Percentiles rank a stretch among this genome's conserved stretches.
Conservation (phyloP, 2,888 invertebrate species). For the Tetranychus truncatus region DNA sequence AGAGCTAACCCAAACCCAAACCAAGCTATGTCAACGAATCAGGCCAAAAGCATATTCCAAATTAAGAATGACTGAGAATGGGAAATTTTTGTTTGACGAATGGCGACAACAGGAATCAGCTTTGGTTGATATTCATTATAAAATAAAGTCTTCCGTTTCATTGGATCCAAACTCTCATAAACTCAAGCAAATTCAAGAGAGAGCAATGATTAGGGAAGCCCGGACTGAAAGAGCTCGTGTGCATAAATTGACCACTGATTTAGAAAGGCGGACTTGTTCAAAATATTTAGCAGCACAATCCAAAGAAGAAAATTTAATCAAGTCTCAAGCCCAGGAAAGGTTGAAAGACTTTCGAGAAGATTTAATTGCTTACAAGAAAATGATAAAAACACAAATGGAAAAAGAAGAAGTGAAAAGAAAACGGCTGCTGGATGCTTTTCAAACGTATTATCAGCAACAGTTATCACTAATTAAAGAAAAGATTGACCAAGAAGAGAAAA, state of each 20-base stretch:
- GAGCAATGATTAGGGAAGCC: not conserved
- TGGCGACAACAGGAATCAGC: not conserved
- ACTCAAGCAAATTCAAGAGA: not conserved
- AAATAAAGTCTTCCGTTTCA: not conserved
- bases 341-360: not conserved
- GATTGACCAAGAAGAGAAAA: not conserved
- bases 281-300: not conserved
- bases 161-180: not conserved
- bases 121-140: not conserved
- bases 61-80: not conserved
- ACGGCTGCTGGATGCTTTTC: not conserved
- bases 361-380: not conserved
- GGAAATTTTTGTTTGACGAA: not conserved
- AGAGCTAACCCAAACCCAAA: not conserved
- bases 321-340: not conserved
- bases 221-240: slow-evolving; percentile 7
- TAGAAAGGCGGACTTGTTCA: not conserved
- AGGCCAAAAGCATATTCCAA: not conserved
- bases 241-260: not conserved
- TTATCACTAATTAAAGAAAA: not conserved
- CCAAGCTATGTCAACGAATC: not conserved
- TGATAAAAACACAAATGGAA: not conserved
- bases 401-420: not conserved
- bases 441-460: not conserved
- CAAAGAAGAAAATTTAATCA: not conserved